Evolutionary conservation across 2,888 invertebrate genomes (phyloP).

Genomic region (Cheilosia variabilis): DNA sequence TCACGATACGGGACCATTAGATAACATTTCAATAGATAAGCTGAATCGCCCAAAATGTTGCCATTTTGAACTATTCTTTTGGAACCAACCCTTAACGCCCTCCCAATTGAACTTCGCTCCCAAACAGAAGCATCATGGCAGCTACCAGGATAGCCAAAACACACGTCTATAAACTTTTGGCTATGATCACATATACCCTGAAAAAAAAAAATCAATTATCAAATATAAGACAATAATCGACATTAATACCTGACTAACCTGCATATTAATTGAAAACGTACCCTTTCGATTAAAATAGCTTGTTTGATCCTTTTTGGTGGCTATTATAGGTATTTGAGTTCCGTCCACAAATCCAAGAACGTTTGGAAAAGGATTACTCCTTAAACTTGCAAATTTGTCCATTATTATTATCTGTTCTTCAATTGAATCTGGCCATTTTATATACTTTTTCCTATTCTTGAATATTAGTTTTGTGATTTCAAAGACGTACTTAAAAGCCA

Average conservation of each 20-base stretch:
- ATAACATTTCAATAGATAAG: background rate
- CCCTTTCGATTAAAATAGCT: constrained; percentile 16
- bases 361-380: no score
- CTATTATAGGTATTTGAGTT: background rate
- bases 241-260: background rate
- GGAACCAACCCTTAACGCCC: background rate
- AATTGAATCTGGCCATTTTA: background rate
- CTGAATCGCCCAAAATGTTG: constrained; percentile 17
- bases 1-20: constrained; percentile 26
- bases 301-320: background rate
- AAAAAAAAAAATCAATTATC: no score
- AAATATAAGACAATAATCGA: no score
- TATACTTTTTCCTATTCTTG: background rate
- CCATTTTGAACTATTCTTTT: constrained; percentile 2
- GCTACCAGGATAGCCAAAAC: constrained; percentile 17
- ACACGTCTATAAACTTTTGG: constrained; percentile 8
- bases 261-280: constrained; percentile 18
- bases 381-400: background rate
- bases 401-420: constrained; percentile 6
- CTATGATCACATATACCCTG: constrained; percentile 12
- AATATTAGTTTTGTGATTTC: constrained; percentile 10
- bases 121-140: constrained; percentile 8
- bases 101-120: constrained; percentile 15
- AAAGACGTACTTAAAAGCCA: constrained; percentile 4
- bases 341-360: no score